A percentile compares a stretch with the other conserved stretches of the same genome.
Conservation (phyloP, 2,888 invertebrate species). For the Hylaea fasciaria region DNA sequence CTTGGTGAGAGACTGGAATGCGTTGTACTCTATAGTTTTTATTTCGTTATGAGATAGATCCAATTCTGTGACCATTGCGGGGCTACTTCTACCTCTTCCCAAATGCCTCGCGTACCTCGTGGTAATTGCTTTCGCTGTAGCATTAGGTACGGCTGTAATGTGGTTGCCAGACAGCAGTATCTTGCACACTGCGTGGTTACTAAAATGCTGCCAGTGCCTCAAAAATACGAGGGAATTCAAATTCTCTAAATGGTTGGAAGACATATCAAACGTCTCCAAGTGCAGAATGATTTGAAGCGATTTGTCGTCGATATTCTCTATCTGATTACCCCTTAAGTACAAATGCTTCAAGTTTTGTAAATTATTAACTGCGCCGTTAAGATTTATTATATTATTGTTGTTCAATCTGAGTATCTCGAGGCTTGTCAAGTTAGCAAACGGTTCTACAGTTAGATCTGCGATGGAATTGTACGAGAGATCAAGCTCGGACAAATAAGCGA, state of each 20-base stretch:
- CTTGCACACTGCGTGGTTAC: constrained; percentile 61
- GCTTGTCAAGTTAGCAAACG: constrained; percentile 66
- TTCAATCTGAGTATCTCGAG: constrained; percentile 63
- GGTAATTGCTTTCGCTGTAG: constrained; percentile 52
- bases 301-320: constrained; percentile 62
- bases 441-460: constrained; percentile 62
- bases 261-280: constrained; percentile 74
- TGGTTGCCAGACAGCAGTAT: constrained; percentile 70
- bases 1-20: constrained; percentile 65
- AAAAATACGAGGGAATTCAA: constrained; percentile 64
- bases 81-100: constrained; percentile 36
- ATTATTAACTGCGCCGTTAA: constrained; percentile 73
- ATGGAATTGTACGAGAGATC: constrained; percentile 70
- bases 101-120: constrained; percentile 51
- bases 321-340: constrained; percentile 64
- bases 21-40: constrained; percentile 63
- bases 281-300: constrained; percentile 70
- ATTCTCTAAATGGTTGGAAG: constrained; percentile 63
- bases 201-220: constrained; percentile 72
- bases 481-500: constrained; percentile 62
- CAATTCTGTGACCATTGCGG: constrained; percentile 64
- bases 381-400: constrained; percentile 67
- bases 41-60: constrained; percentile 73
- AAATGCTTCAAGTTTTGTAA: constrained; percentile 67
- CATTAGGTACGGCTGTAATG: constrained; percentile 63